Evolutionary conservation across 2,888 invertebrate genomes (phyloP), one percentile per base, ranked within the genome.

Genomic region (Drosophila nigricruria): DNA sequence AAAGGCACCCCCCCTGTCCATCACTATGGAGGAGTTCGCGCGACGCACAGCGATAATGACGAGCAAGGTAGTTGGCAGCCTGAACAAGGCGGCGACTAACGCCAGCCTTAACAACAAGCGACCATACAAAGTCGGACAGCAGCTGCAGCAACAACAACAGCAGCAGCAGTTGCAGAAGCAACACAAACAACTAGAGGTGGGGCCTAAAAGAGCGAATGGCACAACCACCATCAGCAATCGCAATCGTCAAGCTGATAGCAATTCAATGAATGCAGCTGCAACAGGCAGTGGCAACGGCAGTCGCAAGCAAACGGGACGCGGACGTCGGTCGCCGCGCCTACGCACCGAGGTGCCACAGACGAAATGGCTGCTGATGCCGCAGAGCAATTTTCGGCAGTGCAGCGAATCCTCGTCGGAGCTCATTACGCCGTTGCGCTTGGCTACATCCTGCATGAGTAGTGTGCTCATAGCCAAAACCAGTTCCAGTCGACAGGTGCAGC

Each of bases 321-420:
- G 2, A 18, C 40, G 27, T 8, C 54, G 54, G 0, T 20, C 1
- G 45, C 0, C 23, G 23, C 45, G 52, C 0, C 20, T 12, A 2
- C 52, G 56, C 27, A 36, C 12, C 1, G 68, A 65, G 3, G 0
- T 30, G 14, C 8, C 34, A 6, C 47, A 43, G 14, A 30, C 71
- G 10, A 72, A 81, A 43, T 82, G 88, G 88, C 52, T 82, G 42
- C 71, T 82, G 54, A 23, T 42, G 66, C 82, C 82, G 1, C 58
- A 62, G 1, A 52, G 43, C 18, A 69, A 42, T 18, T 82, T 82
- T 8, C 49, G 65, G 2, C 79, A 68, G 6, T 53, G 65, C 50
- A 82, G 88, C 40, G 66, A 75, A 8, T 74, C 81, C 20, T 67
- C 76, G 0, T 64, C 70, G 12, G 85, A 75, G 23, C 16, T 40